Evolutionary conservation across 2,888 invertebrate genomes (phyloP).

Genomic region (Periphyllus acericola): DNA sequence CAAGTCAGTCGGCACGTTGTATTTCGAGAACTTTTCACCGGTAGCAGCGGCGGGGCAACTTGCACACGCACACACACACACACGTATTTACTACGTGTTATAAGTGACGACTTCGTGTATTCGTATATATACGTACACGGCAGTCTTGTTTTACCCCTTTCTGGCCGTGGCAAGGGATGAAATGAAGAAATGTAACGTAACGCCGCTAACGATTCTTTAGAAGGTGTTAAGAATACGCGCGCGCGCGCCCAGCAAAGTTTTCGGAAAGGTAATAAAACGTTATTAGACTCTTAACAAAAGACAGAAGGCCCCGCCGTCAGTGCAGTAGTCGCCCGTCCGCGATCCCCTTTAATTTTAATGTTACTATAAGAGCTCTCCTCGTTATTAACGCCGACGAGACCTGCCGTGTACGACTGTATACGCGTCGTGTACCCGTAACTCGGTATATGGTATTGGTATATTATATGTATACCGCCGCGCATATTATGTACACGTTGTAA

Average conservation of each 20-base stretch:
- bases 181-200: slow-evolving; percentile 53
- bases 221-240: slow-evolving; percentile 52
- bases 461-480: not conserved
- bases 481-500: not conserved
- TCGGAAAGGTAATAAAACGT: slow-evolving; percentile 61
- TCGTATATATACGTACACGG: not conserved
- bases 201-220: slow-evolving; percentile 61
- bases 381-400: slow-evolving; percentile 39
- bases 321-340: not conserved
- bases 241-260: slow-evolving; percentile 46
- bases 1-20: not conserved
- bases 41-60: not conserved
- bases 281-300: slow-evolving; percentile 61
- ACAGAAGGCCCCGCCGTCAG: slow-evolving; percentile 31
- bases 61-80: not conserved
- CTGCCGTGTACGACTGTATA: not conserved
- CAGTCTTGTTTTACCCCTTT: slow-evolving; percentile 29
- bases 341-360: slow-evolving; percentile 58
- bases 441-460: not conserved
- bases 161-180: not conserved
- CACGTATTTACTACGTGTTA: not conserved
- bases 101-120: not conserved
- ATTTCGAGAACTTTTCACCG: slow-evolving; percentile 54
- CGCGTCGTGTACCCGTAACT: no score
- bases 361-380: slow-evolving; percentile 53